Evolutionary conservation across 2,888 invertebrate genomes (phyloP), one percentile per base, ranked within the genome.

Genomic region (Drosophila percnosoma): DNA sequence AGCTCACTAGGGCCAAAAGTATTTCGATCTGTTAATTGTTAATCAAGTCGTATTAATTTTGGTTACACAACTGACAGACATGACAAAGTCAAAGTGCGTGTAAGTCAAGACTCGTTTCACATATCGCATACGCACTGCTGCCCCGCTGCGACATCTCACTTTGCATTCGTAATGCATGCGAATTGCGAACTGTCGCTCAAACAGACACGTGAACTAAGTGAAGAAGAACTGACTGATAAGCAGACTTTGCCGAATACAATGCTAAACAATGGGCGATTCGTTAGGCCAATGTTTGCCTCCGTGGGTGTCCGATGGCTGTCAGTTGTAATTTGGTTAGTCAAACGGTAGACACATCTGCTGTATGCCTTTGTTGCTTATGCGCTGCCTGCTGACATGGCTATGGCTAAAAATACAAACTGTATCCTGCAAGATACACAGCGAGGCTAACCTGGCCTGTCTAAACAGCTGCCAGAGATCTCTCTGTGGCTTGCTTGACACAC

Each of bases 271-370:
- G 65, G 21, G 40, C 40, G 51, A 27, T 53, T 55, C 57, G 29
- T 57, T 57, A 42, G 49, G 60, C 27, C 59, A 53, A 40, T 52
- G 45, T 58, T 5, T 59, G 40, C 24, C 72, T 49, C 77, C 53
- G 52, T 33, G 61, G 65, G 60, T 53, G 55, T 33, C 45, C 75
- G 68, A 38, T 61, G 64, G 54, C 49, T 74, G 87, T 82, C 80
- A 59, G 71, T 61, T 76, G 69, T 73, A 76, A 88, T 83, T 83
- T 81, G 60, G 89, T 80, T 80, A 85, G 75, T 78, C 90, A 82
- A 84, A 89, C 73, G 75, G 64, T 75, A 60, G 73, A 63, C 68
- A 73, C 80, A 74, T 82, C 87, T 88, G 83, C 64, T 52, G 83
- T 70, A 76, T 70, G 67, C 75, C 70, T 71, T 67, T 70, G 45